phyloP scores from a whole-genome alignment of 2,113 vertebrate species.

The Lophochroa leadbeateri region DNA sequence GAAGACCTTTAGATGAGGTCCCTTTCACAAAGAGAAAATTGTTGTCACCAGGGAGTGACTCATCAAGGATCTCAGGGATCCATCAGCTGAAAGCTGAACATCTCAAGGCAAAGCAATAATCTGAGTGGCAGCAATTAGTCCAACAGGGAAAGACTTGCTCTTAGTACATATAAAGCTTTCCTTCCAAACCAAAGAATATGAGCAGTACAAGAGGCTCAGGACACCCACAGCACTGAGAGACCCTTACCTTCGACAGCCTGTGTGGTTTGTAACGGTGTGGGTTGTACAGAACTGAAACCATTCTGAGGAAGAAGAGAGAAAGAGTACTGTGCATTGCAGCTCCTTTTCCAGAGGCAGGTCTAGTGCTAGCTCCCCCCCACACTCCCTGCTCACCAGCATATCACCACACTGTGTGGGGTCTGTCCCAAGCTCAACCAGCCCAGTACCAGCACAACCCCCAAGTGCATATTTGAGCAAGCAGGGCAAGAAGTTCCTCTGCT shows the following conservation, averaged over 20 bases:
- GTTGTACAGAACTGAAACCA: conserved; percentile 91
- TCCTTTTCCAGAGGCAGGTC: not conserved
- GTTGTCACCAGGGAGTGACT: not conserved
- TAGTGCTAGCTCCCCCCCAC: not conserved
- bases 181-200: not conserved
- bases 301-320: conserved; percentile 77
- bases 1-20: not conserved
- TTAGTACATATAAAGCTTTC: not conserved
- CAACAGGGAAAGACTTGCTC: not conserved
- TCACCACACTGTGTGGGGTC: not conserved
- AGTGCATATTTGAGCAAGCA: fast-evolving
- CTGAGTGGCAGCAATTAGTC: not conserved
- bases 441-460: not conserved
- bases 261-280: conserved; percentile 85
- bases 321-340: not conserved
- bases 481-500: not conserved
- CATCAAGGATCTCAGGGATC: not conserved
- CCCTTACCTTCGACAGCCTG: conserved; percentile 90
- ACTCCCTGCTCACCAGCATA: not conserved
- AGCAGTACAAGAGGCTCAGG: not conserved
- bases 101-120: not conserved
- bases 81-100: not conserved
- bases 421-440: not conserved
- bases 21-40: not conserved
- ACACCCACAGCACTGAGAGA: not conserved